Conservation (phyloP, 2,113 vertebrate species). For the Burhinus bistriatus region DNA sequence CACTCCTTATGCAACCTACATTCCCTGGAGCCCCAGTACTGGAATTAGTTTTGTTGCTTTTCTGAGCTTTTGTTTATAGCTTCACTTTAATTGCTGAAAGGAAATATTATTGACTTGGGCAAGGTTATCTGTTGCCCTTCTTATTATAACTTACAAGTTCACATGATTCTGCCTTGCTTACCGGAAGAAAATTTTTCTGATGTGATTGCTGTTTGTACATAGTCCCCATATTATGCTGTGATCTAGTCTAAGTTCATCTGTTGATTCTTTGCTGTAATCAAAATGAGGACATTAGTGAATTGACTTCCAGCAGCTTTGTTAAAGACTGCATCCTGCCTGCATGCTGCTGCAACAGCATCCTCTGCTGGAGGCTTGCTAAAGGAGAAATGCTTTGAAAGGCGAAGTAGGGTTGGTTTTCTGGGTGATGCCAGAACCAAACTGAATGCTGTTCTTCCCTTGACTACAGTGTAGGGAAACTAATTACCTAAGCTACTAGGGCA, state of each 20-base stretch:
- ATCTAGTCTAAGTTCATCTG: neutral
- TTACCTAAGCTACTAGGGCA: neutral
- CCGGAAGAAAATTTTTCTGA: neutral
- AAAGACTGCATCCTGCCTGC: neutral
- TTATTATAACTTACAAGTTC: neutral
- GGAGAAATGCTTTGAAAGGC: neutral
- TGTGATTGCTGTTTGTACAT: neutral
- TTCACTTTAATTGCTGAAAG: neutral
- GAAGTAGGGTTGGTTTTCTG: neutral
- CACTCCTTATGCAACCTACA: neutral
- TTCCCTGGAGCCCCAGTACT: neutral
- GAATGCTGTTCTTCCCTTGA: neutral
- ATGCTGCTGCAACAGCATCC: constrained; percentile 17
- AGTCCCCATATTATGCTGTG: neutral
- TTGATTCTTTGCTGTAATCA: neutral
- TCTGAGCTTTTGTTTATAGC: neutral
- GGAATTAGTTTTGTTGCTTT: constrained; percentile 2
- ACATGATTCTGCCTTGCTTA: neutral
- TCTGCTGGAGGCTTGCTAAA: neutral
- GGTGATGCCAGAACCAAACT: neutral
- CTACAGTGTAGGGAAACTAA: neutral
- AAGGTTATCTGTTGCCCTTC: neutral
- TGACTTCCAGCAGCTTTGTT: neutral
- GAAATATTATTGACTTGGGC: neutral
- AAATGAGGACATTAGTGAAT: neutral